These are phyloP conservation scores for Sprattus sprattus DNA, from an alignment of 2,113 vertebrate species.

Conservation along the genomic window DNA sequence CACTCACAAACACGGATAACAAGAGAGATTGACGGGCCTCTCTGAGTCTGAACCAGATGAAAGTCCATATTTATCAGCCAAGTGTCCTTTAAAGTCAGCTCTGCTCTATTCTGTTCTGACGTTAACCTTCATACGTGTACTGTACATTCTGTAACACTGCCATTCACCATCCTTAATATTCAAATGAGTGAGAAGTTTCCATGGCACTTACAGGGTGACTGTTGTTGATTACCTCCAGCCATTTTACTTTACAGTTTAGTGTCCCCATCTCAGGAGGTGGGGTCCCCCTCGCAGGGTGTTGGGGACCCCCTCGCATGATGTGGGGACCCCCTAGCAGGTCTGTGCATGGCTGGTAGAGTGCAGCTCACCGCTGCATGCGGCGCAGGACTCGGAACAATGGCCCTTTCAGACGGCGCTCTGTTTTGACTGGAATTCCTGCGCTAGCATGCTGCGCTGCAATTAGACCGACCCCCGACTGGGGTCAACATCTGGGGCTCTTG, in stretches of 20 bases:
- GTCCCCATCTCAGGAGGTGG: neutral
- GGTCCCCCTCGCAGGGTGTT: neutral
- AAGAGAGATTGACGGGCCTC: too few relatives aligned
- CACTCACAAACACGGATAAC: too few relatives aligned
- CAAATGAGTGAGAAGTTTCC: too few relatives aligned
- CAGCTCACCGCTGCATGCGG: constrained; percentile 14
- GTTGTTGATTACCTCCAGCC: neutral
- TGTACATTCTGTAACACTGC: neutral
- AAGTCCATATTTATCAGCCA: too few relatives aligned
- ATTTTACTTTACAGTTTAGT: neutral
- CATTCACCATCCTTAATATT: neutral
- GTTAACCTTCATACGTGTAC: neutral
- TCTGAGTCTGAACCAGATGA: too few relatives aligned
- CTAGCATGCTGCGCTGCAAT: constrained; percentile 45
- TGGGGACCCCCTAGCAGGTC: neutral
- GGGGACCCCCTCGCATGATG: neutral
- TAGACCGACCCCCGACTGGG: constrained; percentile 42
- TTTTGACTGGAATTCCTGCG: constrained; percentile 47
- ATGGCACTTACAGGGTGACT: neutral
- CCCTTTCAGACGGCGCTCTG: constrained; percentile 46
- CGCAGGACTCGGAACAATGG: constrained; percentile 36
- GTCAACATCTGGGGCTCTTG: constrained; percentile 50
- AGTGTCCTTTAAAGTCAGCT: too few relatives aligned
- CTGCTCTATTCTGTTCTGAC: neutral
- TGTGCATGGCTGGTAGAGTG: neutral